These are phyloP conservation scores for Sisor rabdophorus DNA, from an alignment of 2,113 vertebrate species.

Conservation along the genomic window DNA sequence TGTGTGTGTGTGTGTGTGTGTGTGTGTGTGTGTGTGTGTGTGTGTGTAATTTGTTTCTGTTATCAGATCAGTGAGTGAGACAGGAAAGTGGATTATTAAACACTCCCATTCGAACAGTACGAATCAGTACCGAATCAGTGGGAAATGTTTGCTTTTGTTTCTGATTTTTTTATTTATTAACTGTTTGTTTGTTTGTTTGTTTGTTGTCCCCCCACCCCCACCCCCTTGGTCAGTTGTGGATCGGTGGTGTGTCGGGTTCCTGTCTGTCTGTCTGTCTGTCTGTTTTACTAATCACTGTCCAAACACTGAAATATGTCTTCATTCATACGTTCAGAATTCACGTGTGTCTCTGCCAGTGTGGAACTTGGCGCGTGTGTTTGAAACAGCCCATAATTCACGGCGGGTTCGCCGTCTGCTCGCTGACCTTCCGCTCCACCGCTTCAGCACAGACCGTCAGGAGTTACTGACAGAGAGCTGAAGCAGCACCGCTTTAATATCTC, in stretches of 20 bases:
- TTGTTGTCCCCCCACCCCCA: too few species aligned
- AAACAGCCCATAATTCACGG: slow-evolving; percentile 45
- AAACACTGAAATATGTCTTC: slow-evolving; percentile 43
- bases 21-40: slow-evolving; percentile 26
- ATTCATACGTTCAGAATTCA: slow-evolving; percentile 48
- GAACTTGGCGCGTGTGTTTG: slow-evolving; percentile 44
- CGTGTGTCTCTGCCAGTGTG: slow-evolving; percentile 41
- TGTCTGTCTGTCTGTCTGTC: too few species aligned
- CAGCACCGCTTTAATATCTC: too few species aligned
- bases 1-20: slow-evolving; percentile 9
- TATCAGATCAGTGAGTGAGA: slow-evolving; percentile 68
- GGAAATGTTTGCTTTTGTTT: slow-evolving; percentile 13
- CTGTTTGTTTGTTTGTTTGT: too few species aligned
- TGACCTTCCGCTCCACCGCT: slow-evolving; percentile 26
- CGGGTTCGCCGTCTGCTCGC: slow-evolving; percentile 39
- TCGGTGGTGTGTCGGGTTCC: too few species aligned
- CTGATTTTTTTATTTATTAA: slow-evolving; percentile 49
- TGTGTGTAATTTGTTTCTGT: slow-evolving; percentile 84
- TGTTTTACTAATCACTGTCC: too few species aligned
- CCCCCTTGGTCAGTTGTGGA: too few species aligned
- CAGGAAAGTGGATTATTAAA: background rate
- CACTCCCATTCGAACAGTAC: background rate
- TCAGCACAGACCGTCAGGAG: slow-evolving; percentile 15
- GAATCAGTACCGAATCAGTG: slow-evolving; percentile 22
- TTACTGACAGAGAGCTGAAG: background rate